A percentile compares a stretch with the other conserved stretches of the same genome.
Evolutionary conservation across 2,113 vertebrate genomes (phyloP).

Genomic region (Corythoichthys haematopterus): DNA sequence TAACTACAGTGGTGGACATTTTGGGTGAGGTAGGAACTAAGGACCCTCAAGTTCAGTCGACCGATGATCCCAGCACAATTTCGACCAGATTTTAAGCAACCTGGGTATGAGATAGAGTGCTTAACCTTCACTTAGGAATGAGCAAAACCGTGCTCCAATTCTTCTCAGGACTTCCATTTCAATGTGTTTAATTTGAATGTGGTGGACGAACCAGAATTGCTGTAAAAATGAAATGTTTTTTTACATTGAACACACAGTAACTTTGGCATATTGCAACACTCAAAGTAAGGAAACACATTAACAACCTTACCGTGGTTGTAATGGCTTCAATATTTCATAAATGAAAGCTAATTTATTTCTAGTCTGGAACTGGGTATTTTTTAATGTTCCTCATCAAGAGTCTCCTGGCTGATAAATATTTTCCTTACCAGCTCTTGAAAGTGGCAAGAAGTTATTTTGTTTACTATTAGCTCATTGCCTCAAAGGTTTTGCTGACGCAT

Average conservation of each 20-base stretch:
- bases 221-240: too few relatives aligned
- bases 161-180: background rate
- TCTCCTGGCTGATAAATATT: background rate
- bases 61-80: background rate
- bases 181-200: background rate
- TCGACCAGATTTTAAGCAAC: constrained; percentile 45
- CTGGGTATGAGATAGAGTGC: background rate
- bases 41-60: background rate
- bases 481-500: background rate
- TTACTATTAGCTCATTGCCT: background rate
- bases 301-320: too few relatives aligned
- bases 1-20: constrained; percentile 63
- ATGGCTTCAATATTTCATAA: too few relatives aligned
- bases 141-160: too few relatives aligned
- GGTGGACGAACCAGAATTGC: too few relatives aligned
- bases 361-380: too few relatives aligned
- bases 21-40: constrained; percentile 49
- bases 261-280: too few relatives aligned
- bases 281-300: too few relatives aligned
- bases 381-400: too few relatives aligned
- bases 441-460: too few relatives aligned
- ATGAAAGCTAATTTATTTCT: too few relatives aligned
- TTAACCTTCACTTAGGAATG: background rate
- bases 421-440: background rate
- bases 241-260: too few relatives aligned